Conservation (phyloP, 1,140 invertebrate genomes). For the Bombyx mori region ASM3026992v2 NC_085110.1:11032501-11033000, state of each 20-base stretch:
- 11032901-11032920: too few species aligned
- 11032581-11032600: conserved; percentile 76
- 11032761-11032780: conserved; percentile 96
- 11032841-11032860: too few species aligned
- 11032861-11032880: too few species aligned
- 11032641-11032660: conserved; percentile 99
- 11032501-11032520: too few species aligned
- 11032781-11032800: conserved; percentile 97
- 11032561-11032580: too few species aligned
- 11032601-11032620: conserved; percentile 99
- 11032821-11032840: neutral
- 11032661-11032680: conserved; percentile 98
- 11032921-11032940: too few species aligned
- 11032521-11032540: too few species aligned
- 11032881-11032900: too few species aligned
- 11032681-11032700: conserved; percentile 99
- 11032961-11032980: too few species aligned
- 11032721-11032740: conserved; percentile 99
- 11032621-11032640: conserved; percentile 99
- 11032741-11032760: conserved; percentile 95
- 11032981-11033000: too few species aligned
- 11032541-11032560: too few species aligned
- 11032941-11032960: too few species aligned
- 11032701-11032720: conserved; percentile 97
- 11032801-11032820: neutral